Percentiles rank a stretch among this genome's conserved stretches.
Evolutionary conservation across 2,888 invertebrate species (phyloP).

Genomic region (Stenichneumon culpator): DNA sequence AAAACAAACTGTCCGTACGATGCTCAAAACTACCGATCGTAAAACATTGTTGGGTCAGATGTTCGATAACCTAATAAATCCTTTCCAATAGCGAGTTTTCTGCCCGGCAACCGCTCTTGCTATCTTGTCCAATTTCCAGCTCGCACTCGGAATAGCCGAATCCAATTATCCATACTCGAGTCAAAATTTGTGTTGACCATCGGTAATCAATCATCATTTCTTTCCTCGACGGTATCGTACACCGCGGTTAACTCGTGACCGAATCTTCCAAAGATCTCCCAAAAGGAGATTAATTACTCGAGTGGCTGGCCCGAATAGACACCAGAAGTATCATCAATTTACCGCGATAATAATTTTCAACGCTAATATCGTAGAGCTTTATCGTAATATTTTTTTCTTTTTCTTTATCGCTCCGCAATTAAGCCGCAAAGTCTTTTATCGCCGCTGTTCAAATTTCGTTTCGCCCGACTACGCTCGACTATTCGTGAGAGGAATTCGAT

Average conservation of each 20-base stretch:
- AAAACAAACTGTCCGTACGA: background rate
- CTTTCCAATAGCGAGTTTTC: slow-evolving; percentile 24
- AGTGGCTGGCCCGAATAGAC: slow-evolving; percentile 10
- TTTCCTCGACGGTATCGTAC: background rate
- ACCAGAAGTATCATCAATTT: slow-evolving; percentile 20
- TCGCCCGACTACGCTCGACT: background rate
- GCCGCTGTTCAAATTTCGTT: background rate
- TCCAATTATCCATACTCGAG: background rate
- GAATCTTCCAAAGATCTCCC: background rate
- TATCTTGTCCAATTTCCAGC: slow-evolving; percentile 8
- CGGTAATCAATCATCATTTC: background rate
- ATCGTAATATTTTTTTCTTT: background rate
- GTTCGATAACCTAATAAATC: slow-evolving; percentile 46
- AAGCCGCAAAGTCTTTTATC: slow-evolving; percentile 6
- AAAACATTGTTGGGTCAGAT: slow-evolving; percentile 34
- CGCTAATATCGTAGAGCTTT: background rate
- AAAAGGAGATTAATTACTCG: slow-evolving; percentile 1
- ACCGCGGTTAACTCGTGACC: background rate
- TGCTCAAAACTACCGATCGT: background rate
- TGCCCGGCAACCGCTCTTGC: slow-evolving; percentile 30
- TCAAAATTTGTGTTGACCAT: background rate
- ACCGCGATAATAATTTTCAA: slow-evolving; percentile 23
- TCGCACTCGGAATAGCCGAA: background rate
- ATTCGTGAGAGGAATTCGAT: background rate
- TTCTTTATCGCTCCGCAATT: background rate